A percentile compares a stretch with the other conserved stretches of the same genome.
Evolutionary conservation across 2,888 invertebrate genomes (phyloP).

Genomic region (Peribatodes rhomboidaria): DNA sequence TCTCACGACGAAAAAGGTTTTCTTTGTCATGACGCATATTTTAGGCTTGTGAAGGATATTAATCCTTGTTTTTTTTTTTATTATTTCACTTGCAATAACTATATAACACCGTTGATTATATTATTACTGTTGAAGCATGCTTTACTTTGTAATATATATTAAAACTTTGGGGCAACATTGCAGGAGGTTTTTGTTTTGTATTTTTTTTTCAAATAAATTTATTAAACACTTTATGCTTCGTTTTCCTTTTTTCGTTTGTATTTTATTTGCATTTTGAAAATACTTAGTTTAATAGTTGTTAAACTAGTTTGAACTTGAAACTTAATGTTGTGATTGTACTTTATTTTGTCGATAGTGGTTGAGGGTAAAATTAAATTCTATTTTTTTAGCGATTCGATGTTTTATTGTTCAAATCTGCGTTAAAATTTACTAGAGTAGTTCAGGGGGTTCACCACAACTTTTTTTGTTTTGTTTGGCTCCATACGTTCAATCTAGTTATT

Average conservation of each 20-base stretch:
- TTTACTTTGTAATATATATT: conserved; percentile 72
- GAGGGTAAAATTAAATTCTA: conserved; percentile 78
- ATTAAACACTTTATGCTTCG: conserved; percentile 72
- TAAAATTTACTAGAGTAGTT: no score
- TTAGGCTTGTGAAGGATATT: no score
- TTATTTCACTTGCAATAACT: conserved; percentile 59
- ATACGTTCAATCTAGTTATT: no score
- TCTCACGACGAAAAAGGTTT: not conserved
- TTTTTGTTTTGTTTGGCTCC: no score
- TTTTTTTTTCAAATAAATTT: conserved; percentile 82
- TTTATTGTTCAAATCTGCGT: conserved; percentile 52
- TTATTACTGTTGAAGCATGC: conserved; percentile 69
- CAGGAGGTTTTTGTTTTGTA: conserved; percentile 74
- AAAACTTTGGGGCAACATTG: conserved; percentile 74
- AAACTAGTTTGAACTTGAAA: conserved; percentile 52
- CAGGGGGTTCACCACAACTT: no score
- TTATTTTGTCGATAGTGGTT: conserved; percentile 66
- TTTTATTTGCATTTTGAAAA: not conserved
- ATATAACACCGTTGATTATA: conserved; percentile 59
- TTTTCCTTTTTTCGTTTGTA: conserved; percentile 52
- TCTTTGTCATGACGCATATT: no score
- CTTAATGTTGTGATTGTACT: conserved; percentile 75
- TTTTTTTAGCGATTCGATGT: conserved; percentile 71
- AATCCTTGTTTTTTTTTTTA: conserved; percentile 51
- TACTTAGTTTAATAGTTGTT: not conserved